phyloP scores from a whole-genome alignment of 2,113 vertebrate genomes.

The Bostrychus sinensis region DNA sequence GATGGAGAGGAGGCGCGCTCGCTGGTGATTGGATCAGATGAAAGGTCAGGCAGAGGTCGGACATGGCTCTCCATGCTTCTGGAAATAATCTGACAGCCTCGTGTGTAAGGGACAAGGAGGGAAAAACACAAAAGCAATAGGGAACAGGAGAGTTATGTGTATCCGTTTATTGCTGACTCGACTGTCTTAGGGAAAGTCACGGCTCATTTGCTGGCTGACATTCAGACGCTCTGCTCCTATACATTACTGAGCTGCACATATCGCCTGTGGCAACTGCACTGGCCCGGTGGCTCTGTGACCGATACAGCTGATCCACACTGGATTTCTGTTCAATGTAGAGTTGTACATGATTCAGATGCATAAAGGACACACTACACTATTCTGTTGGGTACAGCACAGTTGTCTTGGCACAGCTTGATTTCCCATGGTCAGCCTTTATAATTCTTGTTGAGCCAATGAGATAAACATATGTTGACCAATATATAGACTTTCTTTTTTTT shows the following conservation, averaged over 20 bases:
- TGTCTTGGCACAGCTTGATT: not conserved
- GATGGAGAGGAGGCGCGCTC: slow-evolving; percentile 38
- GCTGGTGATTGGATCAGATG: slow-evolving; percentile 40
- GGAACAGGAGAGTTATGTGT: slow-evolving; percentile 46
- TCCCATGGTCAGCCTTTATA: not conserved
- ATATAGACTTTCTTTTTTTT: not conserved
- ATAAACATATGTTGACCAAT: not conserved
- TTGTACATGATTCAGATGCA: not conserved
- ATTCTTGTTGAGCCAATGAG: slow-evolving; percentile 2
- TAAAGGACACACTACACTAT: not conserved
- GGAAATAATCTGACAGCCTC: slow-evolving; percentile 37
- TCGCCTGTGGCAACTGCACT: slow-evolving; percentile 33
- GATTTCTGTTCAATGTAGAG: slow-evolving; percentile 3
- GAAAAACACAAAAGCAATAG: slow-evolving; percentile 25
- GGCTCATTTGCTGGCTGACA: slow-evolving; percentile 67
- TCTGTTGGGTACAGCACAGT: not conserved
- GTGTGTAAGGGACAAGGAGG: slow-evolving; percentile 3
- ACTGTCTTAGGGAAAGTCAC: slow-evolving; percentile 62
- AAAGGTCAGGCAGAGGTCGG: slow-evolving; percentile 51
- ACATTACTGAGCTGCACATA: slow-evolving; percentile 35
- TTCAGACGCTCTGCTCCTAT: slow-evolving; percentile 51
- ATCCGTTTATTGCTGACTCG: slow-evolving; percentile 58
- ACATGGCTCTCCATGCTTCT: slow-evolving; percentile 23
- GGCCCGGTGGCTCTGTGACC: slow-evolving; percentile 16
- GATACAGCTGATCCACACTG: slow-evolving; percentile 14